These are phyloP conservation scores for Tetragonula carbonaria DNA, from an alignment of 2,888 invertebrate species.

Conservation along the genomic window DNA sequence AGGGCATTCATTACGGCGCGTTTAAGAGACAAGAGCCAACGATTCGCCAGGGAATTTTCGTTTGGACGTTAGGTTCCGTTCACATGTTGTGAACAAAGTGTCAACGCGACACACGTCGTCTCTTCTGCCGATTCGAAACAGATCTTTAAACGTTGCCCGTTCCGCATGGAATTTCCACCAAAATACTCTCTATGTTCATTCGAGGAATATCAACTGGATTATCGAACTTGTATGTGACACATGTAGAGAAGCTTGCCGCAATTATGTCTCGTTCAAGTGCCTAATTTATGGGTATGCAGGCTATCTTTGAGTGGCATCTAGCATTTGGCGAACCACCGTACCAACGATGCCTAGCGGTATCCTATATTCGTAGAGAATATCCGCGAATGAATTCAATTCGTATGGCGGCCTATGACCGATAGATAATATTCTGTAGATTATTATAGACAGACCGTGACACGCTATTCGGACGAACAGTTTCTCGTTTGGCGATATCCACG, in stretches of 20 bases:
- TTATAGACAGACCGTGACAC: not conserved
- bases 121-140: no score
- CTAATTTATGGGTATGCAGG: slow-evolving; percentile 28
- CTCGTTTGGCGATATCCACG: no score
- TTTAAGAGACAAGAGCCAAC: slow-evolving; percentile 34
- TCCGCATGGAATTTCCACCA: not conserved
- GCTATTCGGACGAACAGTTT: no score
- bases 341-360: slow-evolving; percentile 31
- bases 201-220: not conserved
- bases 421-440: not conserved
- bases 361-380: slow-evolving; percentile 40
- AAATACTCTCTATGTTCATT: not conserved
- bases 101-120: not conserved
- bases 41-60: slow-evolving; percentile 54
- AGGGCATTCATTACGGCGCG: slow-evolving; percentile 63
- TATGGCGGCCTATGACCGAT: slow-evolving; percentile 20
- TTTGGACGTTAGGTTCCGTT: slow-evolving; percentile 27
- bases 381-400: slow-evolving; percentile 51
- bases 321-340: slow-evolving; percentile 27
- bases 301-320: slow-evolving; percentile 18
- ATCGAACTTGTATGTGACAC: slow-evolving; percentile 12
- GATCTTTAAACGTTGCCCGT: not conserved
- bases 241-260: slow-evolving; percentile 1
- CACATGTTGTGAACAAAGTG: slow-evolving; percentile 30
- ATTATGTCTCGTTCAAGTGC: slow-evolving; percentile 20